Conservation (phyloP, 1,140 invertebrate genomes). For the Heliconius melpomene region DNA sequence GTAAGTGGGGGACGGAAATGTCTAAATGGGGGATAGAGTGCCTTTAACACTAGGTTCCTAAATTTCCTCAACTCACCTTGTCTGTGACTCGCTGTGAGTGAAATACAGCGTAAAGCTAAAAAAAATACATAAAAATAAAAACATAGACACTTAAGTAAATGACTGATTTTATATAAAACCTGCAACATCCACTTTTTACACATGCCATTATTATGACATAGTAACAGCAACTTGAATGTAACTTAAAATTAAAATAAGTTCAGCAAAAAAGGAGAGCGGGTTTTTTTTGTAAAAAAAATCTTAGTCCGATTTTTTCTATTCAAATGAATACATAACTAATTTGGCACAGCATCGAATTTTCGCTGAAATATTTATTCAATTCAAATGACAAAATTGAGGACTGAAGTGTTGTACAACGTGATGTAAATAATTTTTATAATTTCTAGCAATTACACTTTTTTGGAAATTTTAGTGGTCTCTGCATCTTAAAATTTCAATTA, state of each 20-base stretch:
- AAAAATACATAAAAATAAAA: not conserved
- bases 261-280: not conserved
- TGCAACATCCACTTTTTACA: conserved; percentile 1
- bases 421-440: no score
- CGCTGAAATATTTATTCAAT: not conserved
- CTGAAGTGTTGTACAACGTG: not conserved
- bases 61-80: no score
- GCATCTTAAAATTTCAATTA: no score
- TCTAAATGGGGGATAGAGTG: no score
- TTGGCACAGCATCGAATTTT: not conserved
- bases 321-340: not conserved
- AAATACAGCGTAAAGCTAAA: not conserved
- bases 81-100: no score
- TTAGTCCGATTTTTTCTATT: not conserved
- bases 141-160: not conserved
- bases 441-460: no score
- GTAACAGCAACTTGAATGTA: not conserved
- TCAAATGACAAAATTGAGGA: no score
- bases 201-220: not conserved
- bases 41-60: no score
- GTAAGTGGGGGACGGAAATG: no score
- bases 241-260: not conserved
- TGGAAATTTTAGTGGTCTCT: no score
- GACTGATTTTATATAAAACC: not conserved
- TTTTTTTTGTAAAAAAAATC: not conserved